Evolutionary conservation across 1,140 invertebrate genomes (phyloP).

Genomic region (Triops longicaudatus): DNA sequence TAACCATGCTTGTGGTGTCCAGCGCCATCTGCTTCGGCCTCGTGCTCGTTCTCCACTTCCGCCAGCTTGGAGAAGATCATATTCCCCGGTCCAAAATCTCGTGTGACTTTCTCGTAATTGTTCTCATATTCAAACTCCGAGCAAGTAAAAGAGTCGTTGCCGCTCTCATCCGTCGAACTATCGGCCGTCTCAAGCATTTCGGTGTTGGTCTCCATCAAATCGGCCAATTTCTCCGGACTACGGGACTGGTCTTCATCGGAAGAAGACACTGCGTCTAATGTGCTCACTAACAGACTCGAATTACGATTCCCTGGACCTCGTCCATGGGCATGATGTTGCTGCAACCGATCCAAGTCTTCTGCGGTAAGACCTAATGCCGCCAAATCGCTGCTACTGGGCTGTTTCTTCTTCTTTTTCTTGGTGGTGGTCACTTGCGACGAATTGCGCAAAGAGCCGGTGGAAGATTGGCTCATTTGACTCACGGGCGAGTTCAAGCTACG

Average conservation of each 20-base stretch:
- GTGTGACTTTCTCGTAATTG: constrained; percentile 56
- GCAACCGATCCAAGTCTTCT: constrained; percentile 84
- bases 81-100: constrained; percentile 43
- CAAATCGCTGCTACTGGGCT: constrained; percentile 31
- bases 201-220: constrained; percentile 41
- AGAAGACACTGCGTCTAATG: constrained; percentile 82
- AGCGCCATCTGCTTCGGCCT: constrained; percentile 40
- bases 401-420: constrained; percentile 36
- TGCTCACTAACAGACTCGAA: constrained; percentile 75
- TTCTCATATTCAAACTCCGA: constrained; percentile 96
- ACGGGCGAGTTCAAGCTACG: constrained; percentile 80
- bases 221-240: constrained; percentile 40
- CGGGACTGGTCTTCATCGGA: constrained; percentile 68
- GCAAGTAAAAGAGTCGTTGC: constrained; percentile 94
- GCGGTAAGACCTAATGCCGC: constrained; percentile 70
- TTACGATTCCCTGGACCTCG: constrained; percentile 39
- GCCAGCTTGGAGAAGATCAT: constrained; percentile 61
- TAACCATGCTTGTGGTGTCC: constrained; percentile 44
- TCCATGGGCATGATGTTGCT: constrained; percentile 57
- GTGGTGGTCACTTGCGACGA: constrained; percentile 47
- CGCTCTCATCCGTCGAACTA: constrained; percentile 86
- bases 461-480: constrained; percentile 73
- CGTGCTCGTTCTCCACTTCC: constrained; percentile 46
- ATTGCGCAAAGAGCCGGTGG: constrained; percentile 39
- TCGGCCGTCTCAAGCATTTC: constrained; percentile 38